Conservation (phyloP, 37 sponge, comb jelly and placozoan genomes). For the Agelas oroides region DNA sequence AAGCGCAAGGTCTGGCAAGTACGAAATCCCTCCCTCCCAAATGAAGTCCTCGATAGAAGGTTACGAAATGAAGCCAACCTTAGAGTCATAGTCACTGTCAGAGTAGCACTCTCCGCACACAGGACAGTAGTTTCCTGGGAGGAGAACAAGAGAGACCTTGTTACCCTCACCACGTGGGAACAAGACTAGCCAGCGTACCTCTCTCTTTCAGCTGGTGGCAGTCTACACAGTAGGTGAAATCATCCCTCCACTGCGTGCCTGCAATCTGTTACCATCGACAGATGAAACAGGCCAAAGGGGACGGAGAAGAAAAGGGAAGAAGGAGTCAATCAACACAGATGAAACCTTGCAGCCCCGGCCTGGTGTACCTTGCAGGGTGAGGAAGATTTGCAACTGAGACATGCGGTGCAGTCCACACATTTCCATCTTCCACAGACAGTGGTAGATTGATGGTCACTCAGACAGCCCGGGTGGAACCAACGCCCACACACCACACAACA, state of each 20-base stretch:
- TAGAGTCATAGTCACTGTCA: slow-evolving; percentile 85
- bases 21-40: too few relatives aligned
- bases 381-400: slow-evolving; percentile 46
- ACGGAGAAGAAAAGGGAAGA: background rate
- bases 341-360: too few relatives aligned
- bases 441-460: slow-evolving; percentile 39
- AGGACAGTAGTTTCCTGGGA: slow-evolving; percentile 90
- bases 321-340: too few relatives aligned
- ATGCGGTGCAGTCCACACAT: slow-evolving; percentile 66
- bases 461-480: slow-evolving; percentile 60
- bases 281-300: too few relatives aligned
- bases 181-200: slow-evolving; percentile 23
- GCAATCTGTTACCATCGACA: background rate
- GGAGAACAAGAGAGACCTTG: too few relatives aligned
- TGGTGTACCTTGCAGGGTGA: slow-evolving; percentile 27
- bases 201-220: slow-evolving; percentile 40
- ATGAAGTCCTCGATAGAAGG: too few relatives aligned
- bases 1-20: too few relatives aligned
- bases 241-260: slow-evolving; percentile 43
- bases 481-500: slow-evolving; percentile 35
- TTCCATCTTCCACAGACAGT: slow-evolving; percentile 18
- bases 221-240: slow-evolving; percentile 47
- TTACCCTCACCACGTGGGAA: too few relatives aligned
- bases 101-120: slow-evolving; percentile 84
- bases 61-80: slow-evolving; percentile 69